A percentile compares a stretch with the other conserved stretches of the same genome.
Conservation (phyloP, 1,140 invertebrate genomes). For the Eupeodes corollae region DNA sequence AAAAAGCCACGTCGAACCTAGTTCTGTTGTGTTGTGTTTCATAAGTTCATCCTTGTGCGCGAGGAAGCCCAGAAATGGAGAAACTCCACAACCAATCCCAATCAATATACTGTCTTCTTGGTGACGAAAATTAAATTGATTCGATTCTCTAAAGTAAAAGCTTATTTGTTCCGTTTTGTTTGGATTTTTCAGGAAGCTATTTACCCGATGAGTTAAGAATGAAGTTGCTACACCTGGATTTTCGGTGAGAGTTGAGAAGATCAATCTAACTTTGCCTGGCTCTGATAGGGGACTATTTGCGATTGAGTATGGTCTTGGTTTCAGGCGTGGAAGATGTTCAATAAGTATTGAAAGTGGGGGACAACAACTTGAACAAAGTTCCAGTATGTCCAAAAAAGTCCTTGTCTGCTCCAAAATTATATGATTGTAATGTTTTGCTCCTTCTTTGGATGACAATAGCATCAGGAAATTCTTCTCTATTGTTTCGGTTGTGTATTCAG, state of each 20-base stretch:
- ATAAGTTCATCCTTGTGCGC: slow-evolving; percentile 40
- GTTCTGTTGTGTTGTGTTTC: slow-evolving; percentile 17
- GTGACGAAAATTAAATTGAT: slow-evolving; percentile 44
- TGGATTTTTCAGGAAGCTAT: not conserved
- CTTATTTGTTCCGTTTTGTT: slow-evolving; percentile 13
- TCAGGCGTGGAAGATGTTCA: slow-evolving; percentile 59
- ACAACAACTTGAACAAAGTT: slow-evolving; percentile 48
- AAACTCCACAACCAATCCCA: slow-evolving; percentile 70
- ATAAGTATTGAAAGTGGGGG: slow-evolving; percentile 54
- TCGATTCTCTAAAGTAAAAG: slow-evolving; percentile 54
- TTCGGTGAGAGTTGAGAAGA: slow-evolving; percentile 44
- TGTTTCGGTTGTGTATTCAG: slow-evolving; percentile 11
- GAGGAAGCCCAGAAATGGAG: slow-evolving; percentile 64
- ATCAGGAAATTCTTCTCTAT: slow-evolving; percentile 17
- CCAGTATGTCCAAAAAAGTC: slow-evolving; percentile 52
- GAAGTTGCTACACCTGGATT: slow-evolving; percentile 22
- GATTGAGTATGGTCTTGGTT: slow-evolving; percentile 71
- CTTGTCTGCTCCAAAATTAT: slow-evolving; percentile 20
- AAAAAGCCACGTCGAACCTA: slow-evolving; percentile 50
- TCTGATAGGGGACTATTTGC: slow-evolving; percentile 49
- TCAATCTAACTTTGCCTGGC: slow-evolving; percentile 45
- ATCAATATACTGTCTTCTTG: slow-evolving; percentile 59
- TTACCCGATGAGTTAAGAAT: slow-evolving; percentile 14
- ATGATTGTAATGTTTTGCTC: slow-evolving; percentile 15
- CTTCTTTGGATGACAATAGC: slow-evolving; percentile 26